These are phyloP conservation scores for Aspidiotus rigidus DNA, from an alignment of 2,888 invertebrate genomes.

Conservation along the genomic window DNA sequence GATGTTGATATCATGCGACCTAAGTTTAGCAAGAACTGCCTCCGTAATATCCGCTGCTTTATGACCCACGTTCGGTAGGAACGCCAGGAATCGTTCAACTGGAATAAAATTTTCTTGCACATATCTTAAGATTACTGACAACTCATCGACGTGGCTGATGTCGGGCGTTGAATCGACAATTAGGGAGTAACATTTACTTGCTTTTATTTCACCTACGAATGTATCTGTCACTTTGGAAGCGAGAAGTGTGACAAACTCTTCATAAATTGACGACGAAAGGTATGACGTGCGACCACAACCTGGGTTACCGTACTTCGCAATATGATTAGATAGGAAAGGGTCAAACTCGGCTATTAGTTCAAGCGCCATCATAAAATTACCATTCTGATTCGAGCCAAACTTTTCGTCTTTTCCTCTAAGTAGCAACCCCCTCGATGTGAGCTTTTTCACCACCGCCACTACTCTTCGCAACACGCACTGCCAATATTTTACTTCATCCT, in stretches of 20 bases:
- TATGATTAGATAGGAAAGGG: too few species aligned
- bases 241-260: too few species aligned
- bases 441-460: conserved; percentile 38
- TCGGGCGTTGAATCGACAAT: conserved; percentile 31
- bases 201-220: conserved; percentile 23
- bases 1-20: conserved; percentile 37
- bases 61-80: background rate
- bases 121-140: background rate
- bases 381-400: conserved; percentile 39
- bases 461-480: conserved; percentile 38
- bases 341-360: too few species aligned
- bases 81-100: background rate
- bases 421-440: conserved; percentile 38
- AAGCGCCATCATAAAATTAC: conserved; percentile 40
- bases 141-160: background rate
- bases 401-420: conserved; percentile 39
- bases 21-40: background rate
- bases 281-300: conserved; percentile 16
- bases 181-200: conserved; percentile 29
- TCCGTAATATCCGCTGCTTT: background rate
- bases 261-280: conserved; percentile 11
- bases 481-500: conserved; percentile 36
- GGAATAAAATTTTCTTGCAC: conserved; percentile 9
- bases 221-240: too few species aligned
- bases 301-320: too few species aligned